These are phyloP conservation scores for Tetramorium alpestre DNA, from an alignment of 1,140 invertebrate species.

Conservation along the genomic window DNA sequence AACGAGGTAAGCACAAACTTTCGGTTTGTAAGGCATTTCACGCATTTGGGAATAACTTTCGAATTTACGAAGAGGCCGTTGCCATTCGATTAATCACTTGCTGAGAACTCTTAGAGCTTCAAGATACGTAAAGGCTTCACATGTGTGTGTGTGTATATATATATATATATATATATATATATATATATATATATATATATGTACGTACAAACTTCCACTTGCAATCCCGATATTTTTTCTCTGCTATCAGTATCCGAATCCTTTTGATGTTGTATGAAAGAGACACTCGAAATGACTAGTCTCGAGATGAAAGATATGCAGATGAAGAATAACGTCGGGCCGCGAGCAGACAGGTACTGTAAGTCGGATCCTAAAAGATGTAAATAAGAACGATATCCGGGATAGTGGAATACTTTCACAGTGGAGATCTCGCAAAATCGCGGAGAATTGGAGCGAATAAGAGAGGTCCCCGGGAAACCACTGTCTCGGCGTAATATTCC, in stretches of 20 bases:
- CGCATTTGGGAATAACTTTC: conserved; percentile 8
- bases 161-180: too few relatives aligned
- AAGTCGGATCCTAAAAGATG: conserved; percentile 47
- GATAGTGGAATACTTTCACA: conserved; percentile 28
- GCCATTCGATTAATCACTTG: conserved; percentile 9
- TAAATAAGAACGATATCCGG: conserved; percentile 46
- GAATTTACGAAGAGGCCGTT: not conserved
- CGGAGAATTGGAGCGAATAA: conserved; percentile 48
- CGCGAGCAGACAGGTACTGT: conserved; percentile 37
- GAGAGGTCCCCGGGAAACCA: conserved; percentile 28
- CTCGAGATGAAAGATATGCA: conserved; percentile 50
- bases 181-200: too few relatives aligned
- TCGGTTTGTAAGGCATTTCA: not conserved
- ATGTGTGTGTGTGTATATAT: too few relatives aligned
- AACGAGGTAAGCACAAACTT: not conserved
- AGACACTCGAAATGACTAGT: conserved; percentile 30
- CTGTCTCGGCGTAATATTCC: conserved; percentile 48
- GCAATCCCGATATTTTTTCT: not conserved
- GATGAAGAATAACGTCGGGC: conserved; percentile 44
- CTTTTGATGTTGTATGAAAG: conserved; percentile 8
- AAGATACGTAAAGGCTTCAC: not conserved
- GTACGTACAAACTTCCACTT: not conserved
- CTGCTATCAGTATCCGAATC: conserved; percentile 14
- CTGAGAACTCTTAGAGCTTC: not conserved
- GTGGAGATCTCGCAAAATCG: conserved; percentile 44